Evolutionary conservation across 2,888 invertebrate species (phyloP).

Genomic region (Sympetrum striolatum): DNA sequence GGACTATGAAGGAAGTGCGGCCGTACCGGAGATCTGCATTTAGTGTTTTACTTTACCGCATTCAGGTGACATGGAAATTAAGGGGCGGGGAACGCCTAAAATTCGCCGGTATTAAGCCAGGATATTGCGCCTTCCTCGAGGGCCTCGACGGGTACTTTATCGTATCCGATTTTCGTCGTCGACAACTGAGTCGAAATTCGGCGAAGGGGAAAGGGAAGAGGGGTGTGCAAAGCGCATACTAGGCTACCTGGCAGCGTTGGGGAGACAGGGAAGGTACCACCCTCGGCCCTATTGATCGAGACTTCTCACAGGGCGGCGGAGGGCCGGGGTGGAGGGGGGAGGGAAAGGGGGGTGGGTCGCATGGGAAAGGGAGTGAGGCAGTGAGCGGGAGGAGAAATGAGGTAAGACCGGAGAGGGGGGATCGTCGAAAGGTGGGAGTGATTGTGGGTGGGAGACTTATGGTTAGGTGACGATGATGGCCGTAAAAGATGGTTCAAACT

Average conservation of each 20-base stretch:
- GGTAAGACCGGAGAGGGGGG: background rate
- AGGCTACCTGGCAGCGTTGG: slow-evolving; percentile 44
- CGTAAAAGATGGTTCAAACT: no score
- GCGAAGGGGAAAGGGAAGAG: background rate
- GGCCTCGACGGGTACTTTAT: background rate
- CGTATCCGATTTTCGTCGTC: background rate
- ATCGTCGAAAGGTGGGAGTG: background rate
- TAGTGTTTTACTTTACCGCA: background rate
- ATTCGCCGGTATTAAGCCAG: no score
- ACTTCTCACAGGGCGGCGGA: background rate
- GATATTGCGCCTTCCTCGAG: no score
- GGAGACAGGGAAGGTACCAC: slow-evolving; percentile 47
- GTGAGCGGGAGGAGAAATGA: background rate
- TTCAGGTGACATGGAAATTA: background rate
- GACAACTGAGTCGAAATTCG: background rate
- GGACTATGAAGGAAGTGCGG: background rate
- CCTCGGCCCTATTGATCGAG: slow-evolving; percentile 50
- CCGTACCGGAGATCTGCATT: background rate
- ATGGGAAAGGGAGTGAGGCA: background rate
- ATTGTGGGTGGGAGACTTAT: slow-evolving; percentile 31
- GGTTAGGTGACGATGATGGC: slow-evolving; percentile 31
- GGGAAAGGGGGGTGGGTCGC: background rate
- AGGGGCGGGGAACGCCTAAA: no score
- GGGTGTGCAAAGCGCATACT: background rate
- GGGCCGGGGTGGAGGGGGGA: background rate